phyloP scores from a whole-genome alignment of 2,113 vertebrate genomes.

The Lagenorhynchus albirostris region DNA sequence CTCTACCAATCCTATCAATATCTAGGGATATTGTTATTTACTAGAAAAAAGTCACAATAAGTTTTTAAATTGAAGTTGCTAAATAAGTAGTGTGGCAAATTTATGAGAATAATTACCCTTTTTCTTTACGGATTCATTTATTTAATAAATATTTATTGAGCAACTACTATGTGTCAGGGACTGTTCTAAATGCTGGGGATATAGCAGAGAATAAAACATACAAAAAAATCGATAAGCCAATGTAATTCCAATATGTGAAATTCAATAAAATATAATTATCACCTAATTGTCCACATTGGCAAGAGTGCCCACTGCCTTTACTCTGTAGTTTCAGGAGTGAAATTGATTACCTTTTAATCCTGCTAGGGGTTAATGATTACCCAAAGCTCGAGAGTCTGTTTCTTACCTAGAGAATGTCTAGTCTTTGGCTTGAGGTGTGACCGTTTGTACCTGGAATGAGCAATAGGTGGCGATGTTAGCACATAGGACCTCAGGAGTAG shows the following conservation, averaged over 20 bases:
- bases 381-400: not conserved
- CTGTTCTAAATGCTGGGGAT: not conserved
- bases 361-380: not conserved
- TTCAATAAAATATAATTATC: not conserved
- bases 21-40: not conserved
- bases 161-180: not conserved
- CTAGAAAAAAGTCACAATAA: not conserved
- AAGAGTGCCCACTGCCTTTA: not conserved
- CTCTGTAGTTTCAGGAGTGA: not conserved
- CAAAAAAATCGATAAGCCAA: not conserved
- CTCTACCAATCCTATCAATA: not conserved
- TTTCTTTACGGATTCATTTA: not conserved
- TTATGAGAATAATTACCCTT: not conserved
- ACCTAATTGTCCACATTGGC: not conserved
- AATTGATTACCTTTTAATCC: not conserved
- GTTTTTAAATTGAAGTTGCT: not conserved
- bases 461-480: constrained; percentile 61
- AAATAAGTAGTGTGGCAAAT: not conserved
- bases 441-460: constrained; percentile 37
- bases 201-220: not conserved
- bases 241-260: not conserved
- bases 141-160: not conserved
- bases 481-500: not conserved
- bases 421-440: not conserved
- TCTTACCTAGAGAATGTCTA: not conserved